Percentiles rank a stretch among this genome's conserved stretches.
phyloP scores from a whole-genome alignment of 2,113 vertebrate species.

The Siphamia tubifer region DNA sequence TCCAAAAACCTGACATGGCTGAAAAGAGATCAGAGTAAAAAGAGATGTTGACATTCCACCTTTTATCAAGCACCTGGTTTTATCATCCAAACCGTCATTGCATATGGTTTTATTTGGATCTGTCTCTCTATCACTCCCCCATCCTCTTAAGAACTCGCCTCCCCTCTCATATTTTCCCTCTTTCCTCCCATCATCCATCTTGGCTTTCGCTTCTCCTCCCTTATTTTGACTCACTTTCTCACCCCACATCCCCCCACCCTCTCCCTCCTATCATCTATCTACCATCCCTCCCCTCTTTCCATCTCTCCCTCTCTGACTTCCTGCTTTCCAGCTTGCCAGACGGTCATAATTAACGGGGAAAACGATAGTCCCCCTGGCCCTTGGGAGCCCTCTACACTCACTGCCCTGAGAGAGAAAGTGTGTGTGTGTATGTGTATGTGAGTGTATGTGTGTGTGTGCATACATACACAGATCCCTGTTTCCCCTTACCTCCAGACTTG shows the following conservation, averaged over 20 bases:
- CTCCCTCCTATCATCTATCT: conserved; percentile 65
- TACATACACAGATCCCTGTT: conserved; percentile 50
- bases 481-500: conserved; percentile 74
- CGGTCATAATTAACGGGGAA: conserved; percentile 83
- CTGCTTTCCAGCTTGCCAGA: conserved; percentile 82
- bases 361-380: conserved; percentile 81
- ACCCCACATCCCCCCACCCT: not conserved
- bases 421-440: conserved; percentile 15
- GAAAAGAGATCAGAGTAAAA: conserved; percentile 33
- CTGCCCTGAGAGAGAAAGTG: conserved; percentile 52
- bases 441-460: conserved; percentile 23
- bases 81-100: conserved; percentile 69
- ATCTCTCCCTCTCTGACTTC: conserved; percentile 74
- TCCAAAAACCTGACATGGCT: conserved; percentile 36
- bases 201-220: conserved; percentile 54
- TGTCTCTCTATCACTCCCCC: conserved; percentile 57
- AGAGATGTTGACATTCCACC: conserved; percentile 59
- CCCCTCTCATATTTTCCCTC: conserved; percentile 37
- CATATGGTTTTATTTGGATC: conserved; percentile 69
- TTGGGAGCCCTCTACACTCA: conserved; percentile 76
- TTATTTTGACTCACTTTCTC: conserved; percentile 53
- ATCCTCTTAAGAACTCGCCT: conserved; percentile 19
- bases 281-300: conserved; percentile 65
- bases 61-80: conserved; percentile 81
- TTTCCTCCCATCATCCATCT: conserved; percentile 67